Evolutionary conservation across 2,797 vertebrate species (phyloP), one percentile per base, ranked within the genome.

Genomic region (Tangara arthus): DNA sequence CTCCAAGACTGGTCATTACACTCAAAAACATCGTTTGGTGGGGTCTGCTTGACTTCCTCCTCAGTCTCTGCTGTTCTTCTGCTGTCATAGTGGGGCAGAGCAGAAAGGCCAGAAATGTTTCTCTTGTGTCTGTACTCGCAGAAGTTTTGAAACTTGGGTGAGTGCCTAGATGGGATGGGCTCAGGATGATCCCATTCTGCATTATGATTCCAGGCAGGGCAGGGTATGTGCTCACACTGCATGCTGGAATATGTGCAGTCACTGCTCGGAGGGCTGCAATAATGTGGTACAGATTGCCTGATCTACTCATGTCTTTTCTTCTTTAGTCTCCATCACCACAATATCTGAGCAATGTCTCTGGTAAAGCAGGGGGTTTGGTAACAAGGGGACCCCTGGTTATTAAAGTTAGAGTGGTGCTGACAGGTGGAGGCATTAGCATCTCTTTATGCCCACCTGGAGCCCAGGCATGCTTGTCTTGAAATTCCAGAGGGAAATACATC

Each of bases 161-260:
- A 64, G 12, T 69, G 83, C 93, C 90, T 94, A 28, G 71, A 73
- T 85, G 93, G 93, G 94, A 82, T 87, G 73, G 70, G 91, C 83
- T 94, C 41, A 2, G 81, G 83, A 94, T 95, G 94, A 95, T 95
- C 86, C 90, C 90, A 92, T 94, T 94, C 83, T 90, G 61, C 30
- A 55, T 90, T 47, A 93, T 1, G 2, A 65, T 73, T 90, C 35
- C 88, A 92, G 86, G 77, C 88, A 90, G 87, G 82, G 82, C 77
- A 92, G 84, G 7, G 21, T 87, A 93, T 64, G 59, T 0, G 3
- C 68, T 95, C 82, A 68, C 46, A 39, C 16, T 82, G 22, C 0
- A 0, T 34, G 30, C 57, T 0, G 9, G 52, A 49, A 16, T 77
- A 50, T 1, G 5, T 66, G 50, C 60, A 69, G 32, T 56, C 52